Percentiles rank a stretch among this genome's conserved stretches.
Conservation (phyloP, 2,888 invertebrate species). For the Scaptomyza polygonia region DNA sequence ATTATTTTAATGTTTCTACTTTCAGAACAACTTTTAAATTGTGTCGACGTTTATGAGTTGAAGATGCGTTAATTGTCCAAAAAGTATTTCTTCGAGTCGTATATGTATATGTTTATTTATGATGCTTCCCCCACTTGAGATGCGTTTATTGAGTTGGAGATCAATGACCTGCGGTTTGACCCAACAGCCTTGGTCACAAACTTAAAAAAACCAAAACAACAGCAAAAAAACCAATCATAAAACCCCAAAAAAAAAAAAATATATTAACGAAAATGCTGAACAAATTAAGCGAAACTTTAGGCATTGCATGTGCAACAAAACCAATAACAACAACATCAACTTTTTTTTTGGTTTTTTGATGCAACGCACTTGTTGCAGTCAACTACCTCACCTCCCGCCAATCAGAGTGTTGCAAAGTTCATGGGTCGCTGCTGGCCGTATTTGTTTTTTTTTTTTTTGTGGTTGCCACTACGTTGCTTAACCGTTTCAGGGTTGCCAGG, state of each 20-base stretch:
- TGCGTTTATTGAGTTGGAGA: constrained; percentile 46
- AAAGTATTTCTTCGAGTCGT: not conserved
- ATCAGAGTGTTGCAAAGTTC: constrained; percentile 65
- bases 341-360: constrained; percentile 21
- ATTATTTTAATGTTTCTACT: constrained; percentile 30
- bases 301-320: constrained; percentile 47
- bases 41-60: not conserved
- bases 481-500: constrained; percentile 74
- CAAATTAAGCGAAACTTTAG: constrained; percentile 54
- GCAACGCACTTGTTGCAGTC: constrained; percentile 62
- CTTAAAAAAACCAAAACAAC: constrained; percentile 5
- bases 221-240: constrained; percentile 8
- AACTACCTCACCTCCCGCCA: constrained; percentile 13
- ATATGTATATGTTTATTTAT: constrained; percentile 7
- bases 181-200: constrained; percentile 46
- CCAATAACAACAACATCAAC: constrained; percentile 19
- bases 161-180: constrained; percentile 54
- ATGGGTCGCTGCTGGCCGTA: constrained; percentile 63
- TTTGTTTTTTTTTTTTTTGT: constrained; percentile 25
- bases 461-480: constrained; percentile 51
- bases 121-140: constrained; percentile 59
- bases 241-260: constrained; percentile 2
- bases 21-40: constrained; percentile 53
- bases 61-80: constrained; percentile 7
- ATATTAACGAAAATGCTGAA: constrained; percentile 29